Conservation (phyloP, 2,113 vertebrate genomes). For the Protobothrops mucrosquamatus region DNA sequence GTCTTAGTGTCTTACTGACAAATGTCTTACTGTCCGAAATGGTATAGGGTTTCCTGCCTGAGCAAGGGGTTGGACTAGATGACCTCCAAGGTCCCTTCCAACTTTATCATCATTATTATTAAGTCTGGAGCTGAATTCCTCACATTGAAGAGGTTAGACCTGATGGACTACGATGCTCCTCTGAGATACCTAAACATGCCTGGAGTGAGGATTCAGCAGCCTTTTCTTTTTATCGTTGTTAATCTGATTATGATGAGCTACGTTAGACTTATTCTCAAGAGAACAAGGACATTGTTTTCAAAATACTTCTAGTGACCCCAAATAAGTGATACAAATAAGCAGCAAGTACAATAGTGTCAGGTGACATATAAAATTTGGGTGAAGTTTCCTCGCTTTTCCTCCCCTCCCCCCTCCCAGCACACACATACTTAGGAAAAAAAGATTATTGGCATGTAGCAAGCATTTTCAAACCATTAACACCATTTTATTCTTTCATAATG, state of each 20-base stretch:
- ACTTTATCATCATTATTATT: too few species aligned
- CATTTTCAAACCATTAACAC: conserved; percentile 4
- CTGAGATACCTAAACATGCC: not conserved
- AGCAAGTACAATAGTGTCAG: not conserved
- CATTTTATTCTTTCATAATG: not conserved
- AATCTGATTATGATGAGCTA: not conserved
- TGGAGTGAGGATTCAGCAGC: not conserved
- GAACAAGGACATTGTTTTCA: conserved; percentile 20
- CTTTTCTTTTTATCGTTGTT: not conserved
- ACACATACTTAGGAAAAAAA: not conserved
- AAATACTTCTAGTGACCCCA: not conserved
- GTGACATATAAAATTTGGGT: not conserved
- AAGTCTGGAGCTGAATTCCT: not conserved
- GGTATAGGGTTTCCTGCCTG: too few species aligned
- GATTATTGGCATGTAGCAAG: not conserved
- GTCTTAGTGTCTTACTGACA: too few species aligned
- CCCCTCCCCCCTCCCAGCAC: not conserved
- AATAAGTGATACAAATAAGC: not conserved
- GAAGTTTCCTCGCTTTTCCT: conserved; percentile 11
- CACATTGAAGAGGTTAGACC: not conserved
- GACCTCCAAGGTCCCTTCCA: too few species aligned
- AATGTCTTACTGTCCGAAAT: too few species aligned
- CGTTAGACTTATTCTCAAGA: not conserved
- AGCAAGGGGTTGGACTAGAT: too few species aligned
- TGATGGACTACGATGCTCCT: not conserved